Base-by-base conservation (phyloP, 2,113 vertebrate genomes). In the Stigmatopora argus region DNA sequence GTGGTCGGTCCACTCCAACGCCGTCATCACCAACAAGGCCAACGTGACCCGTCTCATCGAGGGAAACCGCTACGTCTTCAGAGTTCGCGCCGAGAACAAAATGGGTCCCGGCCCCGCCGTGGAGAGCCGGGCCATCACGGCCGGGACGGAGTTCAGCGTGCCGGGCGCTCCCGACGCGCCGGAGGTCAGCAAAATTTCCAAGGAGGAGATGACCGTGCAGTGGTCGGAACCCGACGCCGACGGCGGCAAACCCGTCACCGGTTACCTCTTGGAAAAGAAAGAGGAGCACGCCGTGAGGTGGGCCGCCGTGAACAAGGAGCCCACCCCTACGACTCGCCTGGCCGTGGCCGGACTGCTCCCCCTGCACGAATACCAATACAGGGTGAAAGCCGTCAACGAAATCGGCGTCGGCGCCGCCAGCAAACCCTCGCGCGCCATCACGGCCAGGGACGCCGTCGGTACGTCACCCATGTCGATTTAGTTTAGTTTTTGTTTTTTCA, bases 361-460 rank as follows among this genome's bases (percentile, higher is more conserved):
- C 47, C 94, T 93, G 69, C 94, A 97, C 46, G 94, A 98, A 76
- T 99, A 99, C 74, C 97, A 98, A 80, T 99, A 96, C 89, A 93
- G 97, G 11, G 96, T 99, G 77, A 98, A 94, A 81, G 97, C 97
- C 2, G 94, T 96, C 89, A 99, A 99, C 89, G 97, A 98, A 90
- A 91, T 99, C 7, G 97, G 97, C 73, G 75, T 94, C 67, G 92
- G 97, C 84, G 92, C 89, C 69, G 93, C 97, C 77, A 98, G 96
- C 81, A 93, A 94, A 70, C 92, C 96, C 49, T 98, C 97, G 67
- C 93, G 90, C 84, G 90, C 95, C 67, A 90, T 94, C 70, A 84
- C 94, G 71, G 95, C 97, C 75, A 98, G 93, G 86, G 97, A 99
- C 72, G 85, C 94, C 72, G 89, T 97, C 89, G 97, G 97, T 99